Evolutionary conservation across 2,888 invertebrate species (phyloP), one percentile per base, ranked within the genome.

Genomic region (Thereva nobilitata): DNA sequence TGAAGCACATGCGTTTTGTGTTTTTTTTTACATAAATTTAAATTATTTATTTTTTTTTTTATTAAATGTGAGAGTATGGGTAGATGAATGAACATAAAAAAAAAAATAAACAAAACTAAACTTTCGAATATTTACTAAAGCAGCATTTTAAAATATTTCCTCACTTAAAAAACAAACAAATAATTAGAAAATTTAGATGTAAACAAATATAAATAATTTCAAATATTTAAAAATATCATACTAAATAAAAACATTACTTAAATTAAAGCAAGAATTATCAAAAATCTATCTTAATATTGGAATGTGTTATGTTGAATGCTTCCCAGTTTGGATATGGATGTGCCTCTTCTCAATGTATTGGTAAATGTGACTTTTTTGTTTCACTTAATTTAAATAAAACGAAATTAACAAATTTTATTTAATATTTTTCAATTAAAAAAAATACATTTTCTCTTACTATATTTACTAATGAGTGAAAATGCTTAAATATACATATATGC

Each of bases 341-440:
- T 72, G 74, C 75, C 75, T 74, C 72, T 73, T 73, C 72, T 71
- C 69, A 72, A 72, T 73, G 71, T 73, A 72, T 73, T 72, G 74
- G 71, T 75, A 79, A 81, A 81, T 82, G 78, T 83, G 82, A 79
- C 82, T 82, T 78, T 70, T 71, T 78, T 75, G 80, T 76, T 81
- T 80, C 67, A 44, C 53, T 65, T 70, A 50, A 38, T 37, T 50
- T 40, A 40, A 49, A 61, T 61, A 61, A 61, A 49, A 61, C 7
- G 41, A 50, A 56, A 41, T 61, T 61, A 47, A 61, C 45, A 50
- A 61, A 50, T 50, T 47, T 50, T 61, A 50, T 61, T 6, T 5
- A 10, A 61, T 42, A 50, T 61, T 61, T 50, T 49, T 49, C 34
- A 61, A 34, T 49, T 38, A 61, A 61, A 50, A 23, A 49, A 61